Conservation (phyloP, 2,797 vertebrate species). For the Anableps anableps region DNA sequence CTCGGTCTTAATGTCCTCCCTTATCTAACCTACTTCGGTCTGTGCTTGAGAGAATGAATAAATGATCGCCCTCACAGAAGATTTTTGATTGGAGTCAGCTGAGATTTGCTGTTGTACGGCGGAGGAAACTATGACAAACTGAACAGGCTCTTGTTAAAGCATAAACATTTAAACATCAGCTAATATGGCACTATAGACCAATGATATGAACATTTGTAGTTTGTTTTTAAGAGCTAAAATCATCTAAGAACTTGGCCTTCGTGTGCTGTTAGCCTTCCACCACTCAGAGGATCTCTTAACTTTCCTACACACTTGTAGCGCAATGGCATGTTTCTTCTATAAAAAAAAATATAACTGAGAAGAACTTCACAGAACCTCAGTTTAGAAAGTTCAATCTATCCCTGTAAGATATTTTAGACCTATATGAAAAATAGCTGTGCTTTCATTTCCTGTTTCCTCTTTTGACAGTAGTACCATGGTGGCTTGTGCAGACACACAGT, state of each 20-base stretch:
- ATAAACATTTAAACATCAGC: not conserved
- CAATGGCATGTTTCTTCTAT: not conserved
- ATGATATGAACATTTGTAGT: not conserved
- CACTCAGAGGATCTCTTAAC: too few species aligned
- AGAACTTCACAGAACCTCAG: not conserved
- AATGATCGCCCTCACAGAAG: not conserved
- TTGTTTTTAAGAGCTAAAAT: not conserved
- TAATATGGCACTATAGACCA: not conserved
- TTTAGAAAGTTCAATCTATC: not conserved
- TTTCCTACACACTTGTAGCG: too few species aligned
- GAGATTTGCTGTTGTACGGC: not conserved
- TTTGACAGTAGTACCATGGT: not conserved
- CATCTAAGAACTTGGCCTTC: not conserved
- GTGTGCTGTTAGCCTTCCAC: not conserved
- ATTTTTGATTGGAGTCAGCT: not conserved
- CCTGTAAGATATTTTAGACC: not conserved
- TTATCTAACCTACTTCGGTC: constrained; percentile 72
- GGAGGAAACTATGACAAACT: not conserved
- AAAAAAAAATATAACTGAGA: not conserved
- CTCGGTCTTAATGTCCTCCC: constrained; percentile 59
- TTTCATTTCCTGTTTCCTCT: not conserved
- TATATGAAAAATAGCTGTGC: not conserved
- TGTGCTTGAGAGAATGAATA: constrained; percentile 12
- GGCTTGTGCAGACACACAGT: not conserved
- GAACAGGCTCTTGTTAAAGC: not conserved